Percentiles rank a stretch among this genome's conserved stretches.
These are phyloP conservation scores for Trachythela sp. DNA, from an alignment of 64 coral and sea anemone species.

Conservation along the genomic window DNA sequence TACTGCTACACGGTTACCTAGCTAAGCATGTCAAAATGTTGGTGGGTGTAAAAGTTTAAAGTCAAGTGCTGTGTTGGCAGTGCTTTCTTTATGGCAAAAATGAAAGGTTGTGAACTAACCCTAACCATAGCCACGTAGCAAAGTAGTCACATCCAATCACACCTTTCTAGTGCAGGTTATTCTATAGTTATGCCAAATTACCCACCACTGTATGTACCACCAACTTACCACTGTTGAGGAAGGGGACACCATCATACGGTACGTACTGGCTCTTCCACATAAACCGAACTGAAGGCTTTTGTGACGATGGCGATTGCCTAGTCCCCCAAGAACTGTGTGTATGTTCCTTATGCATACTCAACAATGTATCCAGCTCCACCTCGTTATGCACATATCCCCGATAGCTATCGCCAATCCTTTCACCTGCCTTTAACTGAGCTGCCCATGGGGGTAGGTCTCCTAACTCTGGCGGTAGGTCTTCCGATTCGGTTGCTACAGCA, in stretches of 20 bases:
- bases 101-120: too few species aligned
- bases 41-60: too few species aligned
- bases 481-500: background rate
- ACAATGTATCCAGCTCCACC: slow-evolving; percentile 79
- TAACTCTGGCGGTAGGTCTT: background rate
- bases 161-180: too few species aligned
- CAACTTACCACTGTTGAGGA: slow-evolving; percentile 86
- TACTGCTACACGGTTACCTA: too few species aligned
- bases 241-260: slow-evolving; percentile 94
- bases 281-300: slow-evolving; percentile 86
- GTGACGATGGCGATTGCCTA: slow-evolving; percentile 87
- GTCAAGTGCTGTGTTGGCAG: too few species aligned
- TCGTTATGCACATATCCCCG: slow-evolving; percentile 85
- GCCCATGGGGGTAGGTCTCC: slow-evolving; percentile 76
- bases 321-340: slow-evolving; percentile 96
- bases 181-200: too few species aligned
- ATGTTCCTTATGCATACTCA: slow-evolving; percentile 90
- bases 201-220: too few species aligned
- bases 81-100: too few species aligned
- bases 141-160: too few species aligned
- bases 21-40: too few species aligned
- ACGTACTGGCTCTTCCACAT: slow-evolving; percentile 99
- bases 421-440: slow-evolving; percentile 69
- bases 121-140: too few species aligned
- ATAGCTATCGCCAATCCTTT: slow-evolving; percentile 93